phyloP scores from a whole-genome alignment of 30 jellyfish, hydroid and myxozoan genomes.

The Euphysa ruthae region DNA sequence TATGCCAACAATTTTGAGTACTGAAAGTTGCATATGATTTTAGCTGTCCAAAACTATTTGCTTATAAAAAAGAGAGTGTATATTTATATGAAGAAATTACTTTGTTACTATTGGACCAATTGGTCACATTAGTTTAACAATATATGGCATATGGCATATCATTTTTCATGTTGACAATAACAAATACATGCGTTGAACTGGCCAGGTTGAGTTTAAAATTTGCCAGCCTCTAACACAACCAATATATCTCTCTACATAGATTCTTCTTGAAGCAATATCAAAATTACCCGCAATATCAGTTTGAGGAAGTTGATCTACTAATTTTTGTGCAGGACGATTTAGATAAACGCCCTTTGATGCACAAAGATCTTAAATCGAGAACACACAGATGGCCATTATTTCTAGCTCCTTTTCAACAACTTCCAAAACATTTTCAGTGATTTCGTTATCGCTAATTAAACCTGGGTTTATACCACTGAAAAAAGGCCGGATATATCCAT shows the following conservation, averaged over 20 bases:
- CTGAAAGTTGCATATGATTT: not conserved
- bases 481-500: no score
- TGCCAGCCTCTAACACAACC: not conserved
- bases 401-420: no score
- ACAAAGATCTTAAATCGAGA: no score
- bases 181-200: not conserved
- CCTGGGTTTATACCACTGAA: no score
- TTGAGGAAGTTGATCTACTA: no score
- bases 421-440: no score
- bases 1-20: not conserved
- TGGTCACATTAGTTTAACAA: not conserved
- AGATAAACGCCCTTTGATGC: no score
- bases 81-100: no score
- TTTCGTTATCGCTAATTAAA: no score
- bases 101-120: not conserved
- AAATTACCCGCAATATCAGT: no score
- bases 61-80: not conserved
- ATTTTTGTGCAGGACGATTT: no score
- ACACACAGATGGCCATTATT: no score
- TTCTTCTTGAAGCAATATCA: not conserved
- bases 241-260: not conserved
- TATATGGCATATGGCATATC: not conserved
- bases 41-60: not conserved
- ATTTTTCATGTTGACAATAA: not conserved
- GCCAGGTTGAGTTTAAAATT: not conserved